Percentiles rank a stretch among this genome's conserved stretches.
These are phyloP conservation scores for Odontamblyopus lacepedii DNA, from an alignment of 2,797 vertebrate species.

Conservation along the genomic window DNA sequence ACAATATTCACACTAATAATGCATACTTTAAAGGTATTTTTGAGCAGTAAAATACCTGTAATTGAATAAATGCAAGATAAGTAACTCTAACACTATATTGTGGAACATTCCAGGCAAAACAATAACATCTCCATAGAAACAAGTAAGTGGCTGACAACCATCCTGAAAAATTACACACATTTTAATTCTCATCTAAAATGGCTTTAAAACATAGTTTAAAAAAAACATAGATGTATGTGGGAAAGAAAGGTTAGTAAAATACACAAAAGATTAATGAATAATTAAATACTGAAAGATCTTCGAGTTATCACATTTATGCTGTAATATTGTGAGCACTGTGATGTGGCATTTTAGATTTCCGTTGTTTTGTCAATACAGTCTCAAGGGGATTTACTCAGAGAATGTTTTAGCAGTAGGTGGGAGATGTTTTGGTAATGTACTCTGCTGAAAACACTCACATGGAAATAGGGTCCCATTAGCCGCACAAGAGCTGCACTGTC, in stretches of 20 bases:
- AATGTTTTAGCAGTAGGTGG: slow-evolving; percentile 57
- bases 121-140: no score
- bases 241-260: not conserved
- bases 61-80: no score
- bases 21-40: no score
- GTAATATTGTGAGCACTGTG: slow-evolving; percentile 9
- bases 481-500: slow-evolving; percentile 75
- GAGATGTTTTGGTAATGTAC: slow-evolving; percentile 67
- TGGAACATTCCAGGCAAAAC: no score
- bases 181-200: no score
- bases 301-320: not conserved
- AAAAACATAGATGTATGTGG: not conserved
- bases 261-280: not conserved
- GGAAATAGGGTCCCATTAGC: slow-evolving; percentile 75
- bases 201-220: not conserved
- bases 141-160: no score
- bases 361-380: slow-evolving; percentile 39
- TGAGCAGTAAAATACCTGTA: no score
- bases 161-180: no score
- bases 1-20: no score
- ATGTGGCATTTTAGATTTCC: slow-evolving; percentile 37
- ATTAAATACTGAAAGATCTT: not conserved
- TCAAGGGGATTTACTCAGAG: slow-evolving; percentile 43
- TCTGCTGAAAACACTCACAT: slow-evolving; percentile 70
- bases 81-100: no score